phyloP scores from a whole-genome alignment of 2,797 vertebrate genomes.

The Galago senegalensis region DNA sequence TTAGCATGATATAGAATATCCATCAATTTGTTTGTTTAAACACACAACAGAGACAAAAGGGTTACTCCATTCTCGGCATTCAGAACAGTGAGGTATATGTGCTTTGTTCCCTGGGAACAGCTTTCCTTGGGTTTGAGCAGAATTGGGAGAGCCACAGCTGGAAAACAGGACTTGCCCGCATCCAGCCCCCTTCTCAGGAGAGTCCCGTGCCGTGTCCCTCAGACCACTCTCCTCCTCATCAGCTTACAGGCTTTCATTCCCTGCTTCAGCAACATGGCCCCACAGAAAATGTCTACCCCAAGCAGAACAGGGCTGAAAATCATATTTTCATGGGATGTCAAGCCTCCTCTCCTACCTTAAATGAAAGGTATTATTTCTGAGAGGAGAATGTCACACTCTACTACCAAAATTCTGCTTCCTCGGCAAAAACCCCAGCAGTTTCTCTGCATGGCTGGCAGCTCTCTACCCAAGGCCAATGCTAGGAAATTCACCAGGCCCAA shows the following conservation, averaged over 20 bases:
- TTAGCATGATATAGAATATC: background rate
- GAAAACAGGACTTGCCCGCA: background rate
- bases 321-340: constrained; percentile 85
- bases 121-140: background rate
- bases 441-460: constrained; percentile 76
- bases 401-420: constrained; percentile 84
- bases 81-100: background rate
- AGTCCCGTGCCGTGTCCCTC: background rate
- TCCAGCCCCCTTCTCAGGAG: background rate
- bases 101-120: background rate
- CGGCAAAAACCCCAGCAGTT: constrained; percentile 76
- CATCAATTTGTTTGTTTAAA: constrained; percentile 2
- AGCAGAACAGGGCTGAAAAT: constrained; percentile 81
- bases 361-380: constrained; percentile 87
- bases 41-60: background rate
- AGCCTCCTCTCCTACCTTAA: constrained; percentile 82
- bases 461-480: constrained; percentile 73
- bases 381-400: constrained; percentile 83
- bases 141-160: background rate
- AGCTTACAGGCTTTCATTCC: background rate
- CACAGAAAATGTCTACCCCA: constrained; percentile 66
- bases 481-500: constrained; percentile 71
- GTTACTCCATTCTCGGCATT: background rate
- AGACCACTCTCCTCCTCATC: background rate
- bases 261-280: constrained; percentile 55